phyloP scores from a whole-genome alignment of 2,888 invertebrate species.

The Sicus ferrugineus region DNA sequence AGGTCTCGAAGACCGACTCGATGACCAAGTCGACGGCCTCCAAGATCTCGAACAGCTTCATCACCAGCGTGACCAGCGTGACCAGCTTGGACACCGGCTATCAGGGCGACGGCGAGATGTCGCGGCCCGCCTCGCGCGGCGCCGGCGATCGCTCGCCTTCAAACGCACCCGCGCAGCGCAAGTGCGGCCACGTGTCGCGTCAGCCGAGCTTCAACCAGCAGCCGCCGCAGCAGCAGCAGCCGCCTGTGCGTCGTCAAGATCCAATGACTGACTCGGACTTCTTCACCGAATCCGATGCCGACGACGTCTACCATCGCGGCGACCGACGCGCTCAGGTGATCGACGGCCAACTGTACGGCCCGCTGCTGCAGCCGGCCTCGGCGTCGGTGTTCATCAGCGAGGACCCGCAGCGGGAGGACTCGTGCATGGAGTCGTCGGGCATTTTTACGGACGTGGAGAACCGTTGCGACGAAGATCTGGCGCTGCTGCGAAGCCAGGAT shows the following conservation, averaged over 20 bases:
- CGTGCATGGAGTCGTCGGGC: conserved; percentile 88
- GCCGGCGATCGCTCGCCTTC: conserved; percentile 78
- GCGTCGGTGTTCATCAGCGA: conserved; percentile 67
- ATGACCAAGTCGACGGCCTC: conserved; percentile 71
- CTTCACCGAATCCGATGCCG: conserved; percentile 89
- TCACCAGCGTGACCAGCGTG: conserved; percentile 88
- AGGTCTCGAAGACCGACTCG: conserved; percentile 66
- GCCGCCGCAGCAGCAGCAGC: conserved; percentile 58
- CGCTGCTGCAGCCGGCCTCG: conserved; percentile 63
- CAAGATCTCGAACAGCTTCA: conserved; percentile 78
- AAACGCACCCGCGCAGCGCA: conserved; percentile 63
- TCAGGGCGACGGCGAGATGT: conserved; percentile 91
- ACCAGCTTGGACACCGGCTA: conserved; percentile 93
- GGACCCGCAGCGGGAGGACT: conserved; percentile 74
- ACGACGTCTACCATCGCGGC: conserved; percentile 74
- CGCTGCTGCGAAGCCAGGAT: conserved; percentile 60
- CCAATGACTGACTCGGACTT: conserved; percentile 93
- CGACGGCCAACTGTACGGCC: conserved; percentile 87
- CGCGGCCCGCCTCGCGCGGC: conserved; percentile 81
- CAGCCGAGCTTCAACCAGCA: conserved; percentile 64
- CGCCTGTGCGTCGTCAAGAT: conserved; percentile 76
- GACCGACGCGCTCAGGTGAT: conserved; percentile 84
- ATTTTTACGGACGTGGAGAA: conserved; percentile 88
- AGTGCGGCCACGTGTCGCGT: conserved; percentile 56
- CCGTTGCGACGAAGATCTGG: conserved; percentile 70